Evolutionary conservation across 2,113 vertebrate genomes (phyloP).

Genomic region (Uria aalge): DNA sequence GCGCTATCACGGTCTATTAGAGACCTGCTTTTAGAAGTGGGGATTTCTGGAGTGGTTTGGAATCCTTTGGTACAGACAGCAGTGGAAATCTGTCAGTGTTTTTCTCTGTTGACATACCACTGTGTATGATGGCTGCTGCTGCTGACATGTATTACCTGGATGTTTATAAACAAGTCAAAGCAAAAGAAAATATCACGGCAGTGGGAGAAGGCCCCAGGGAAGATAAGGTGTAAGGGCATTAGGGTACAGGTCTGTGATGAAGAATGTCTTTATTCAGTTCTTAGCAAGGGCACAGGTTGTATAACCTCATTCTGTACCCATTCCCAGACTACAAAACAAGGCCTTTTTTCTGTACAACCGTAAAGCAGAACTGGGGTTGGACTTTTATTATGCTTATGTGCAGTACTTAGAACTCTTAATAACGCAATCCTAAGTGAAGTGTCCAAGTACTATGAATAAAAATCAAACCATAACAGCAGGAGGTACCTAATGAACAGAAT

Average conservation of each 20-base stretch:
- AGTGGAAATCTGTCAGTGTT: background rate
- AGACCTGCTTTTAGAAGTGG: background rate
- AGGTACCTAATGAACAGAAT: slow-evolving; percentile 54
- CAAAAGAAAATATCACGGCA: background rate
- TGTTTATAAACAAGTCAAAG: background rate
- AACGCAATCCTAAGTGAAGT: slow-evolving; percentile 9
- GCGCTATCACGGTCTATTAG: background rate
- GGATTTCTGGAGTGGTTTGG: background rate
- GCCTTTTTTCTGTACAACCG: background rate
- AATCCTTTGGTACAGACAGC: background rate
- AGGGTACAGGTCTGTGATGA: background rate
- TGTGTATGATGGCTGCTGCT: background rate
- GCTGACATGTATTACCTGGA: background rate
- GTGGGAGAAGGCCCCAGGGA: background rate
- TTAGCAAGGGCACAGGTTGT: background rate
- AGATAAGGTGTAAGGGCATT: background rate
- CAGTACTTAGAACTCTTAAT: slow-evolving; percentile 35
- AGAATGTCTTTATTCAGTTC: background rate
- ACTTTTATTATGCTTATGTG: background rate
- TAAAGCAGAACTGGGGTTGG: background rate
- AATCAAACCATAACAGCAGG: slow-evolving; percentile 46
- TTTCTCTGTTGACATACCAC: background rate
- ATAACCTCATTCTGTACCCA: background rate
- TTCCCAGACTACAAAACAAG: slow-evolving; percentile 6
- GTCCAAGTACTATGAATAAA: slow-evolving; percentile 22